Conservation (phyloP, 2,113 vertebrate genomes). For the Chaetura pelagica region DNA sequence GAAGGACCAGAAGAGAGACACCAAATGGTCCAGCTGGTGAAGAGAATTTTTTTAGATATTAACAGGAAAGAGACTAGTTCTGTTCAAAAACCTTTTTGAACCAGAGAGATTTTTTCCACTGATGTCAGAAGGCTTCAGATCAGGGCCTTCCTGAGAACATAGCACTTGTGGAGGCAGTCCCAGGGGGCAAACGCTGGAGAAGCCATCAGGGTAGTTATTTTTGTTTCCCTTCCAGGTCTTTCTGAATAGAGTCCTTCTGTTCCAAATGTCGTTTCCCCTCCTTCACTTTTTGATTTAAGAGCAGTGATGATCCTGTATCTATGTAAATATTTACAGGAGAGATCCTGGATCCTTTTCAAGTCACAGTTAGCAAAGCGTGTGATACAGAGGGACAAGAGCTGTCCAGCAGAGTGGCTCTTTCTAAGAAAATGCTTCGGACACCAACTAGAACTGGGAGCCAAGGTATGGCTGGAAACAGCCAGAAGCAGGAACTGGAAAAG, state of each 20-base stretch:
- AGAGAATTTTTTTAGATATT: rapidly evolving
- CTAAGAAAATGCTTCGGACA: conserved; percentile 56
- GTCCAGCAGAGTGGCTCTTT: neutral
- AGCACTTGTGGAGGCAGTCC: neutral
- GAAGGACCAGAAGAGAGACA: conserved; percentile 9
- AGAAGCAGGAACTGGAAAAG: conserved; percentile 21
- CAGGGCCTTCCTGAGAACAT: neutral
- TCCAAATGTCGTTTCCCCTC: neutral
- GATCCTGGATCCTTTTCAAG: neutral
- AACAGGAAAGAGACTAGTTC: neutral
- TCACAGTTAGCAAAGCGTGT: neutral
- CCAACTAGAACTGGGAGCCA: neutral
- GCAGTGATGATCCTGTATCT: neutral
- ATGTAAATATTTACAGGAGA: conserved; percentile 55
- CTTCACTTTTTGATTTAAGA: conserved; percentile 21
- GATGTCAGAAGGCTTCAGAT: neutral
- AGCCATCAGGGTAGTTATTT: neutral
- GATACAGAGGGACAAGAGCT: neutral
- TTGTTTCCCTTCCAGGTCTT: neutral
- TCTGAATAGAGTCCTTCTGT: neutral
- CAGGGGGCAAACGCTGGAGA: neutral
- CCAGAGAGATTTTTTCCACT: neutral
- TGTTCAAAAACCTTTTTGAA: neutral
- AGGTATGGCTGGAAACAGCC: neutral
- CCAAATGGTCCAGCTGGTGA: neutral